Base-by-base conservation (phyloP, 2,888 invertebrate species). In the Mesodorylaimus sp. region DNA sequence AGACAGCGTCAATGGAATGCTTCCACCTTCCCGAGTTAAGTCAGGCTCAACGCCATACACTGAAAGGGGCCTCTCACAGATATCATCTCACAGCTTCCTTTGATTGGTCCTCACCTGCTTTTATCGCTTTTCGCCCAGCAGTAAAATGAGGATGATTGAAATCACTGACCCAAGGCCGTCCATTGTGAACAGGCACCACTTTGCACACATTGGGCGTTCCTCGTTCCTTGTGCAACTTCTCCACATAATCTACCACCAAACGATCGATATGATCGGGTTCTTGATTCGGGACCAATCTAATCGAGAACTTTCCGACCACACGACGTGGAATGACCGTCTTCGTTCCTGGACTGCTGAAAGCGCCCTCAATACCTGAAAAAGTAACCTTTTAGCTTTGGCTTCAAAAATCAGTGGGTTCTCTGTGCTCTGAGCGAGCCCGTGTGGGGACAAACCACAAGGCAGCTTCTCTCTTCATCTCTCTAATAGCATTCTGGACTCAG, bases 291-390 rank as follows among this genome's bases (percentile, higher is more conserved):
- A 97, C 95, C 58, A 89, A 78, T 48, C 97, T 78, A 57, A 97
- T 80, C 0, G 93, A 93, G 72, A 97, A 97, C 70, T 97, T 97
- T 24, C 93, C 95, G 60, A 79, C 80, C 0, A 95, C 91, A 70
- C 86, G 84, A 43, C 80, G 54, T 2, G 70, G 70, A 28, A 70
- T 93, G 0, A 95, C 91, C 49, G 95, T 95, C 68, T 95, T 95
- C 23, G 81, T 80, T 16, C 95, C 95, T 1, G 83, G 76, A 56
- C 85, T 91, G 66, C 80, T 81, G 64, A 91, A 91, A 3, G 93
- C 93, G 27, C 75, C 91, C 73, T 95, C 88, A 62, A 93, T 84
- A 38, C 91, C 56, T 56, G 51, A 16, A 51, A 29, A 32, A 46
- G 21, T 24, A 10, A 44, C 23, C 13, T 3, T 21, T 24, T 44